Percentiles rank a stretch among this genome's conserved stretches.
Evolutionary conservation across 2,113 vertebrate species (phyloP).

Genomic region (Ceyx cyanopectus): DNA sequence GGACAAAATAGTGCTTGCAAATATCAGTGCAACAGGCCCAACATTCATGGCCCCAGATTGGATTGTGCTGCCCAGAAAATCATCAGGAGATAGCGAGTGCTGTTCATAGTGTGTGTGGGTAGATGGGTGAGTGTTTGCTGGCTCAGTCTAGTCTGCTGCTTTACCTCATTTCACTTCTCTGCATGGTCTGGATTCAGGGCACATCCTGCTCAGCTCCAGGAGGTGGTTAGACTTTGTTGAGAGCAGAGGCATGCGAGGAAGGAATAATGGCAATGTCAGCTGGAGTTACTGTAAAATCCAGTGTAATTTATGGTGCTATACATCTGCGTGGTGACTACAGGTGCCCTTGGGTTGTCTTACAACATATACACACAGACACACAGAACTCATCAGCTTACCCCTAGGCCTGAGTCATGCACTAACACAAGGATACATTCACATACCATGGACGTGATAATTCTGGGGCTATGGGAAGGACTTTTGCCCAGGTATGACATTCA

Average conservation of each 20-base stretch:
- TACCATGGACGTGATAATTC: rapidly evolving
- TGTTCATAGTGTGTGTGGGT: neutral
- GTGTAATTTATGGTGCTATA: neutral
- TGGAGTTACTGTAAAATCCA: neutral
- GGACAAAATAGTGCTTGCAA: neutral
- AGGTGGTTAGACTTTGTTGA: neutral
- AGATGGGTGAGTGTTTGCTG: rapidly evolving
- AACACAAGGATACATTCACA: neutral
- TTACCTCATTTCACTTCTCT: neutral
- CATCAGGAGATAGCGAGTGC: rapidly evolving
- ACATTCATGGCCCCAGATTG: neutral
- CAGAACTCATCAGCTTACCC: rapidly evolving
- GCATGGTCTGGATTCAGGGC: neutral
- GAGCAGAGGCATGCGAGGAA: rapidly evolving
- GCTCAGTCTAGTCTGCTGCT: neutral
- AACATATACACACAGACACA: rapidly evolving
- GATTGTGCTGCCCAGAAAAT: neutral
- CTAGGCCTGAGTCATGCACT: neutral
- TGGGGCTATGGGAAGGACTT: neutral
- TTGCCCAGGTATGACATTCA: neutral
- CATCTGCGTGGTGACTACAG: neutral
- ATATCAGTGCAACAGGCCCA: neutral
- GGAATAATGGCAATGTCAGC: neutral
- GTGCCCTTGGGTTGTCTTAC: neutral
- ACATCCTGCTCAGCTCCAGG: neutral